Evolutionary conservation across 2,797 vertebrate genomes (phyloP), one percentile per base, ranked within the genome.

Genomic region (Megaceryle alcyon): DNA sequence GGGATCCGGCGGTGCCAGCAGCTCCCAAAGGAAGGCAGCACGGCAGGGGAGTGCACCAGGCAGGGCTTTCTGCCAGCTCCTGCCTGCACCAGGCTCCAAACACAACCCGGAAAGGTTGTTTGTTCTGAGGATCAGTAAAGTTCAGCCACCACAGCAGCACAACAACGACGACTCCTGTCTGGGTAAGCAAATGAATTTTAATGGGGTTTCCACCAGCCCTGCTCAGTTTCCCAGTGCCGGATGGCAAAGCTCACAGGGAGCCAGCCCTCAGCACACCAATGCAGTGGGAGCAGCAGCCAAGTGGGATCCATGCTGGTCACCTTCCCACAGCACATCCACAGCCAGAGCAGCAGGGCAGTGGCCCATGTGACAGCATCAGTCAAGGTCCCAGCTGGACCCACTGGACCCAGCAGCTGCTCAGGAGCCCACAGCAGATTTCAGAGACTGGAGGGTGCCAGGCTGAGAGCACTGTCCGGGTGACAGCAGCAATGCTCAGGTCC

Each of bases 41-140:
- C 5, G n/a, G 44, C 63, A 68, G 44, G 63, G 1, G 0, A 1
- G 19, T 4, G 48, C 12, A 0, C 9, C n/a, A 39, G 61, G 33
- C 61, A 39, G 16, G 23, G 39, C 29, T 33, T 46, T 18, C 25
- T 26, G 31, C 56, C 54, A 2, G 51, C 65, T 72, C 66, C 81
- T 53, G 53, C 81, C 88, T 60, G 51, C 54, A 25, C 51, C 12
- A 1, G 14, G 7, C 31, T 29, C 63, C 57, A 28, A 44, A 48
- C 29, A 2, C 29, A n/a, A 33, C 33, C 49, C 4, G 0, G 5
- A 37, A 7, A 15, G 23, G 43, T 7, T 49, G 43, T 44, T 80
- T 84, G 69, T 15, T 65, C 63, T 49, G n/a, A 39, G 33, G 20
- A 37, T 37, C n/a, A 18, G 81, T 37, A 35, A 85, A 87, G 78